Conservation (phyloP, 2,888 invertebrate genomes). For the Hydrotaea diabolus region DNA sequence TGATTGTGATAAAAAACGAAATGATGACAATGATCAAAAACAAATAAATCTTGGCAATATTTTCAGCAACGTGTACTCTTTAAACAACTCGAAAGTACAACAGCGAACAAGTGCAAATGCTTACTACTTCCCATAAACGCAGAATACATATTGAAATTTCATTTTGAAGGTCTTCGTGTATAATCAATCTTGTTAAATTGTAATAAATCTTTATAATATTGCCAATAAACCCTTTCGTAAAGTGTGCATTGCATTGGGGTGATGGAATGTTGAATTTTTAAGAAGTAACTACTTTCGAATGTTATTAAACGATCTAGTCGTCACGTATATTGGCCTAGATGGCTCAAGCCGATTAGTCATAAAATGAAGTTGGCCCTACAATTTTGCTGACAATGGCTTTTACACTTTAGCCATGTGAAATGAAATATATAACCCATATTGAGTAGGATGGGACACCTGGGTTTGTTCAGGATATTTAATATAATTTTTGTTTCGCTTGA, state of each 20-base stretch:
- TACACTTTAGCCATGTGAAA: too few relatives aligned
- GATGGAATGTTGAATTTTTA: not conserved
- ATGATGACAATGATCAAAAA: constrained; percentile 55
- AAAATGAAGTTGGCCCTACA: too few relatives aligned
- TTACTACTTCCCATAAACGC: constrained; percentile 8
- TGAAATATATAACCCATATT: too few relatives aligned
- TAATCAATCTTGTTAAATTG: constrained; percentile 37
- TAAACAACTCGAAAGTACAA: not conserved
- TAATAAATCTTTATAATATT: constrained; percentile 29
- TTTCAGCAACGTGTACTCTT: not conserved
- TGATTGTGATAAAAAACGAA: constrained; percentile 62
- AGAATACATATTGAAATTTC: constrained; percentile 20
- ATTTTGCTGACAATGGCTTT: too few relatives aligned
- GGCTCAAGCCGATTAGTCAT: too few relatives aligned
- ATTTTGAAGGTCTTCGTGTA: not conserved
- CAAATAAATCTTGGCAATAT: constrained; percentile 53
- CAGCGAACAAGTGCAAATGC: not conserved
- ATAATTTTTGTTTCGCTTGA: too few relatives aligned
- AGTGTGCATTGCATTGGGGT: not conserved
- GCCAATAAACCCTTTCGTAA: not conserved
- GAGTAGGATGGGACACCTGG: too few relatives aligned
- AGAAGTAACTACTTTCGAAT: too few relatives aligned
- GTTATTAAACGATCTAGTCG: too few relatives aligned
- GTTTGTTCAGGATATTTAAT: too few relatives aligned
- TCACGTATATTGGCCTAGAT: too few relatives aligned